These are phyloP conservation scores for Callorhinus ursinus DNA, from an alignment of 2,113 vertebrate species.

Conservation along the genomic window DNA sequence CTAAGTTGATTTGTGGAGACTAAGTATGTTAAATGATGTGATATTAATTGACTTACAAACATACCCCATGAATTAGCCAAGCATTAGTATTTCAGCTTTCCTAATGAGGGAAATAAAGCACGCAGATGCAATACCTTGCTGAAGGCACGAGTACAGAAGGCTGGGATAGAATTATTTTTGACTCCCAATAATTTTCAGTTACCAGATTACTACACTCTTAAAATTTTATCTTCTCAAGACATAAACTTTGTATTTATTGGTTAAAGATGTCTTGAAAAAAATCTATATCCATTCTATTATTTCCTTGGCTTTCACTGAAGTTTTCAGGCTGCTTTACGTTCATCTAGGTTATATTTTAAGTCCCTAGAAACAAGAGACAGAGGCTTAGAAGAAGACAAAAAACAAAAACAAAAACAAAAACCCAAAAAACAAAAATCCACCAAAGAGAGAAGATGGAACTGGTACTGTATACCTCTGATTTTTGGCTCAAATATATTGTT, in stretches of 20 bases:
- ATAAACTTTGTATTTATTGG: constrained; percentile 3
- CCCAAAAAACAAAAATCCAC: background rate
- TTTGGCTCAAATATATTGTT: background rate
- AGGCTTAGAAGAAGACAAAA: background rate
- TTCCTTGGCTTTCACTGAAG: constrained; percentile 21
- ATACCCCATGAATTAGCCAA: background rate
- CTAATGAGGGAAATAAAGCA: background rate
- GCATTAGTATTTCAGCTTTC: background rate
- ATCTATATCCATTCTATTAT: background rate
- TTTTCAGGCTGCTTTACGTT: constrained; percentile 16
- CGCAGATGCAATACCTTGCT: background rate
- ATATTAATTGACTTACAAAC: constrained; percentile 33
- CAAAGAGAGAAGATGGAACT: background rate
- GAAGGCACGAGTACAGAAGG: constrained; percentile 30
- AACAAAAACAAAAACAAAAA: background rate
- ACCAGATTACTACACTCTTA: background rate
- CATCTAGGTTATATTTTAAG: constrained; percentile 12
- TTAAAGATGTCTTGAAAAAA: constrained; percentile 13
- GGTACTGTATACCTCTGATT: background rate
- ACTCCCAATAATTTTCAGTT: constrained; percentile 31
- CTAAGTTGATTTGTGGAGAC: background rate
- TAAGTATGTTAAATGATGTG: constrained; percentile 1
- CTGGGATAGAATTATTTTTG: constrained; percentile 7
- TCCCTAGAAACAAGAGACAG: background rate
- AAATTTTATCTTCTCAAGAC: background rate